These are phyloP conservation scores for Lucifuga dentata DNA, from an alignment of 2,113 vertebrate genomes.

Conservation along the genomic window DNA sequence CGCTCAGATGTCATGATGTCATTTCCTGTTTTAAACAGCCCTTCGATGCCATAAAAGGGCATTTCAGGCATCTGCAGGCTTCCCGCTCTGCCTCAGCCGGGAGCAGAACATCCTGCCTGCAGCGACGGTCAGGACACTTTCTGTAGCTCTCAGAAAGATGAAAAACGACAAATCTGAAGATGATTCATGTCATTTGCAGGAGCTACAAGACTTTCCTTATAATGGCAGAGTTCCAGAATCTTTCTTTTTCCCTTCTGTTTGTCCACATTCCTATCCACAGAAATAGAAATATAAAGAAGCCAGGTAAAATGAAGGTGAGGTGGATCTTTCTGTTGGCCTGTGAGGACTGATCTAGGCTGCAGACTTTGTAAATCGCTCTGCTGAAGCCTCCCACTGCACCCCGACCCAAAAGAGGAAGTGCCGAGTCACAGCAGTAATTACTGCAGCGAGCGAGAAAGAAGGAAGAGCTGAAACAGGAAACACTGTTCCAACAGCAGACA, in stretches of 20 bases:
- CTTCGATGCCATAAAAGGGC: slow-evolving; percentile 83
- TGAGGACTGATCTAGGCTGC: too few relatives aligned
- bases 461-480: slow-evolving; percentile 29
- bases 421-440: slow-evolving; percentile 59
- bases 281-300: too few relatives aligned
- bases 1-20: slow-evolving; percentile 68
- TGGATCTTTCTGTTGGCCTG: too few relatives aligned
- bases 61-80: slow-evolving; percentile 73
- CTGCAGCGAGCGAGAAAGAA: slow-evolving; percentile 39
- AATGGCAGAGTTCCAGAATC: too few relatives aligned
- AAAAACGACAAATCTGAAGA: slow-evolving; percentile 12
- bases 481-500: background rate
- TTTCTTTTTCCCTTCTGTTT: too few relatives aligned
- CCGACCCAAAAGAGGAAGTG: slow-evolving; percentile 67
- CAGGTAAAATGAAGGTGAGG: too few relatives aligned
- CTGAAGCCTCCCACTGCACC: slow-evolving; percentile 37
- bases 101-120: slow-evolving; percentile 54
- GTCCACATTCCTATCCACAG: too few relatives aligned
- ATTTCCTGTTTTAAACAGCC: slow-evolving; percentile 83
- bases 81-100: slow-evolving; percentile 61
- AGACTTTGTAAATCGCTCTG: background rate
- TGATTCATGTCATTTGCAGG: background rate
- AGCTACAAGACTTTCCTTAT: too few relatives aligned
- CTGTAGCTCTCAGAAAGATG: slow-evolving; percentile 34
- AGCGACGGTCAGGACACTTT: slow-evolving; percentile 53